Evolutionary conservation across 23 tunicate species (phyloP).

Genomic region (Ciona savignyi): DNA sequence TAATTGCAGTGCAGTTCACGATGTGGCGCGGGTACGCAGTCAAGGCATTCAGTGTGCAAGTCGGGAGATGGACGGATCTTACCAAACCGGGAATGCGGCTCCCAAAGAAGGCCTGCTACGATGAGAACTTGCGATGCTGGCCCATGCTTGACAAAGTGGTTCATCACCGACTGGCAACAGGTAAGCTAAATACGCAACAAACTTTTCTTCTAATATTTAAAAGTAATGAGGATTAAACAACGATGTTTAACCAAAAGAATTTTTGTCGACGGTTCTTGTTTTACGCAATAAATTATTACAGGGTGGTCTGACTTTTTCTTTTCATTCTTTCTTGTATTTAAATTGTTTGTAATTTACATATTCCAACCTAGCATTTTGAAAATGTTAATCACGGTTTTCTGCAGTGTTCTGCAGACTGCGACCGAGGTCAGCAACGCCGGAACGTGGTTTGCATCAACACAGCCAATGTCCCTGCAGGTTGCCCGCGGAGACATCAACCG

Average conservation of each 20-base stretch:
- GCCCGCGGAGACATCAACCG: constrained; percentile 37
- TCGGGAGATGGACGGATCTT: constrained; percentile 27
- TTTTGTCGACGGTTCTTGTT: too few relatives aligned
- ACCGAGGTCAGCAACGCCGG: constrained; percentile 53
- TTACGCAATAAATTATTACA: too few relatives aligned
- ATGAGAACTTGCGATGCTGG: constrained; percentile 40
- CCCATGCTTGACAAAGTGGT: constrained; percentile 78
- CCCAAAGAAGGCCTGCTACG: constrained; percentile 19
- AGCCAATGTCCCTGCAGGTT: constrained; percentile 23
- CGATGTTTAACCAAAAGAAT: too few relatives aligned
- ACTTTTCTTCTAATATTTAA: too few relatives aligned
- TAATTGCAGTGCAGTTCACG: constrained; percentile 45
- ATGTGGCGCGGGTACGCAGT: constrained; percentile 61
- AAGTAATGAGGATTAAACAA: too few relatives aligned
- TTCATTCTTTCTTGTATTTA: too few relatives aligned
- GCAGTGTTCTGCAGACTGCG: constrained; percentile 89
- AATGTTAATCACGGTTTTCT: background rate
- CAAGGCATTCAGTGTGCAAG: constrained; percentile 34
- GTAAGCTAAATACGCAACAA: too few relatives aligned
- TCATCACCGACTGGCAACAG: constrained; percentile 64
- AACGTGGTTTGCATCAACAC: constrained; percentile 74
- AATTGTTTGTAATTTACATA: background rate
- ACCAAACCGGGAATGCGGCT: constrained; percentile 10
- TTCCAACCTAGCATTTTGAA: background rate
- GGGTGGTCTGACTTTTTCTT: too few relatives aligned